A percentile compares a stretch with the other conserved stretches of the same genome.
Conservation (phyloP, 2,888 invertebrate species). For the Phaonia tiefii region DNA sequence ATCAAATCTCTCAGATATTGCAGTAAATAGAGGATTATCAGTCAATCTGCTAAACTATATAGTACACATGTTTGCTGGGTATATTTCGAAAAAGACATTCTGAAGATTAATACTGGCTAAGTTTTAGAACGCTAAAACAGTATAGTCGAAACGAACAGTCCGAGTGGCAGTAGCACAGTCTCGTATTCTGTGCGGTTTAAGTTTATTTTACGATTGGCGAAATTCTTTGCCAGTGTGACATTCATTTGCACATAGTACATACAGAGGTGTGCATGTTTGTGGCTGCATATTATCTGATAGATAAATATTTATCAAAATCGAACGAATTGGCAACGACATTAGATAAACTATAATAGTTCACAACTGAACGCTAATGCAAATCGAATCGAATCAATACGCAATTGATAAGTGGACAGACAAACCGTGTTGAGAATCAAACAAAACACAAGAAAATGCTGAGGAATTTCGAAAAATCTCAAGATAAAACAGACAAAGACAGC, state of each 20-base stretch:
- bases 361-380: constrained; percentile 28
- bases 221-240: too few relatives aligned
- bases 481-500: constrained; percentile 5
- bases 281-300: constrained; percentile 25
- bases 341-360: constrained; percentile 3
- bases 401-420: constrained; percentile 51
- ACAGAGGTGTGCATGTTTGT: background rate
- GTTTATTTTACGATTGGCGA: constrained; percentile 46
- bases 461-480: constrained; percentile 26
- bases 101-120: constrained; percentile 52
- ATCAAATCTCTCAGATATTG: too few relatives aligned
- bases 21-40: too few relatives aligned
- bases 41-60: too few relatives aligned
- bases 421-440: constrained; percentile 6
- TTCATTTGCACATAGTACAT: too few relatives aligned
- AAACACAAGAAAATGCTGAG: constrained; percentile 24
- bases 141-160: constrained; percentile 76
- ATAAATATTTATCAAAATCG: constrained; percentile 43
- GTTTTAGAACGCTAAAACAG: constrained; percentile 54
- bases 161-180: constrained; percentile 71
- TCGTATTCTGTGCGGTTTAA: constrained; percentile 23
- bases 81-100: constrained; percentile 42
- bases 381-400: constrained; percentile 53
- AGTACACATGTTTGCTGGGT: constrained; percentile 56
- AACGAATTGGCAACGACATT: constrained; percentile 48